These are phyloP conservation scores for Nycticryphes semicollaris DNA, from an alignment of 2,113 vertebrate species.

Conservation along the genomic window DNA sequence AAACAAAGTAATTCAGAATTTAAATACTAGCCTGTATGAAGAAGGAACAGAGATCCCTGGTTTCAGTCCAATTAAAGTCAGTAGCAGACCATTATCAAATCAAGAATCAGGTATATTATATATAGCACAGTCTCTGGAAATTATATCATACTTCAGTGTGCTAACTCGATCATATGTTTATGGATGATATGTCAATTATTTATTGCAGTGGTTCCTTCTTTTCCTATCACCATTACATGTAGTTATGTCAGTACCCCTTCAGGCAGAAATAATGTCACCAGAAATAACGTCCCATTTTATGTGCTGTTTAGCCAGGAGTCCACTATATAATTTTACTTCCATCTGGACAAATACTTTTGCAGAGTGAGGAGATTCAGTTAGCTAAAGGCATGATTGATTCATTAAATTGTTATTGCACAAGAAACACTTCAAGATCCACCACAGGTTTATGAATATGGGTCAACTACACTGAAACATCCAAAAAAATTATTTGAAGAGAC, in stretches of 20 bases:
- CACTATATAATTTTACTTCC: neutral
- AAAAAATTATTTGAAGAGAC: neutral
- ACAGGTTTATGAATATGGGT: neutral
- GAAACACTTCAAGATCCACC: neutral
- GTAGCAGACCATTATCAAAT: neutral
- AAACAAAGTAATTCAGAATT: neutral
- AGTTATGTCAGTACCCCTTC: neutral
- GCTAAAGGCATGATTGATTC: neutral
- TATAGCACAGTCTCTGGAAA: neutral
- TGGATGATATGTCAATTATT: neutral
- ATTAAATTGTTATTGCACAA: neutral
- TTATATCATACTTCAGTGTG: neutral
- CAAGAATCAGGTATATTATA: neutral
- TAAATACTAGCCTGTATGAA: neutral
- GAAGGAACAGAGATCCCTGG: neutral
- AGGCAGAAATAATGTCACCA: neutral
- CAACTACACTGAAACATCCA: neutral
- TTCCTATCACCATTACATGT: neutral
- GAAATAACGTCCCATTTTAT: neutral
- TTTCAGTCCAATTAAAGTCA: neutral
- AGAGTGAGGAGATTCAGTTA: neutral
- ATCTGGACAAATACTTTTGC: neutral
- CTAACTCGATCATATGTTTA: neutral
- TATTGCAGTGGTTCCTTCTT: neutral
- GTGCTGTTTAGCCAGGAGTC: neutral